Conservation (phyloP, 2,797 vertebrate species). For the Scolopax bukidnonensis region DNA sequence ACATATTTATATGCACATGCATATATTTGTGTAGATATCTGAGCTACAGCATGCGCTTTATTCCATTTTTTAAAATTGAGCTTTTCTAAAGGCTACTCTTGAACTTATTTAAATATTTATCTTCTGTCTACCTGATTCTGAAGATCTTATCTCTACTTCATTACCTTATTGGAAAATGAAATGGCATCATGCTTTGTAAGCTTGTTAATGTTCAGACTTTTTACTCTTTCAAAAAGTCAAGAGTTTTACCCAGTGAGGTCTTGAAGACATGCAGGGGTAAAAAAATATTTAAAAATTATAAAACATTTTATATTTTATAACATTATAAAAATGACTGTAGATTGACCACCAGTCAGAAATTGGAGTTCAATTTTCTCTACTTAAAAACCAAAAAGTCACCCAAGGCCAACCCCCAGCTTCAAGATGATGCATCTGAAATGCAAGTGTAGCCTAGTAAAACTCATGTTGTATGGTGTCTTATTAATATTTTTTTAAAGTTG, state of each 20-base stretch:
- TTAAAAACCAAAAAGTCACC: background rate
- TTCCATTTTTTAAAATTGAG: background rate
- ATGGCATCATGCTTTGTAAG: background rate
- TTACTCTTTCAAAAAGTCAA: background rate
- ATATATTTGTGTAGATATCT: background rate
- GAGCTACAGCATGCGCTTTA: background rate
- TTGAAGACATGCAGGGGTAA: background rate
- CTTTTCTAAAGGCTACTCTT: background rate
- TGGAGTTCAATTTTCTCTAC: background rate
- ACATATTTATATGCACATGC: rapidly evolving
- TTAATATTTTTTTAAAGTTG: background rate
- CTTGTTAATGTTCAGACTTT: background rate
- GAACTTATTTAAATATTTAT: background rate
- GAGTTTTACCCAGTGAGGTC: background rate
- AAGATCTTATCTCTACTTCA: background rate
- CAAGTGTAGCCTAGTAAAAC: background rate
- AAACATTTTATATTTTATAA: too few species aligned
- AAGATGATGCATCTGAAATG: background rate
- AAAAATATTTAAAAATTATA: background rate
- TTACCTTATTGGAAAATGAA: background rate
- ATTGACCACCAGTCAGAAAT: background rate
- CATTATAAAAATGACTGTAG: background rate
- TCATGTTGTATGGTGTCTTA: rapidly evolving
- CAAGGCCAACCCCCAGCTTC: background rate
- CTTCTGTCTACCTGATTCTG: background rate